phyloP scores from a whole-genome alignment of 2,113 vertebrate species.

The Limanda limanda region DNA sequence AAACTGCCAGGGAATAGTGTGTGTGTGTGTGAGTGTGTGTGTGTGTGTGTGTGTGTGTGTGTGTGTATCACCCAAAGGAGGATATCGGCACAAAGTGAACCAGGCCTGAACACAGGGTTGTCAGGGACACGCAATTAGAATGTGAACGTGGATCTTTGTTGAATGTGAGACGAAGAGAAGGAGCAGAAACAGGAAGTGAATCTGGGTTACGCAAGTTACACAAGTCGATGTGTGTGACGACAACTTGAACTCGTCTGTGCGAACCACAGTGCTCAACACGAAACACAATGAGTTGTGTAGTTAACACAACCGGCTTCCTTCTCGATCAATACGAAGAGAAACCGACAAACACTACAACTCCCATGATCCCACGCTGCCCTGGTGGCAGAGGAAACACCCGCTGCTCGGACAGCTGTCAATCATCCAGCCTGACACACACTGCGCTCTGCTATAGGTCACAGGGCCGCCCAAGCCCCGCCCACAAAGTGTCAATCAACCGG shows the following conservation, averaged over 20 bases:
- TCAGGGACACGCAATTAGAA: conserved; percentile 64
- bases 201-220: neutral
- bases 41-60: conserved; percentile 13
- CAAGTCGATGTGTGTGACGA: too few species aligned
- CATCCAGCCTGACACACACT: neutral
- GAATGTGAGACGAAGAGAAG: neutral
- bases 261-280: too few species aligned
- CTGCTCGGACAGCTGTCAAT: conserved; percentile 40
- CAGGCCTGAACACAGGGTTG: conserved; percentile 33
- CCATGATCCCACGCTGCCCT: too few species aligned
- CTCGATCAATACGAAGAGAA: too few species aligned
- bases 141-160: conserved; percentile 17
- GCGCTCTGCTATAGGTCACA: conserved; percentile 44
- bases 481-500: conserved; percentile 40
- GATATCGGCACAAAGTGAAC: conserved; percentile 57
- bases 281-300: too few species aligned
- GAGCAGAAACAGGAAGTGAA: conserved; percentile 6
- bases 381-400: neutral
- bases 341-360: too few species aligned
- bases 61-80: conserved; percentile 14
- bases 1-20: neutral
- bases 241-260: too few species aligned
- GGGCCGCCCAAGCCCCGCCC: conserved; percentile 26
- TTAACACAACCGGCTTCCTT: too few species aligned
- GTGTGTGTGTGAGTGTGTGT: conserved; percentile 36